A percentile compares a stretch with the other conserved stretches of the same genome.
Conservation (phyloP, 2,888 invertebrate species). For the Oligia strigilis region DNA sequence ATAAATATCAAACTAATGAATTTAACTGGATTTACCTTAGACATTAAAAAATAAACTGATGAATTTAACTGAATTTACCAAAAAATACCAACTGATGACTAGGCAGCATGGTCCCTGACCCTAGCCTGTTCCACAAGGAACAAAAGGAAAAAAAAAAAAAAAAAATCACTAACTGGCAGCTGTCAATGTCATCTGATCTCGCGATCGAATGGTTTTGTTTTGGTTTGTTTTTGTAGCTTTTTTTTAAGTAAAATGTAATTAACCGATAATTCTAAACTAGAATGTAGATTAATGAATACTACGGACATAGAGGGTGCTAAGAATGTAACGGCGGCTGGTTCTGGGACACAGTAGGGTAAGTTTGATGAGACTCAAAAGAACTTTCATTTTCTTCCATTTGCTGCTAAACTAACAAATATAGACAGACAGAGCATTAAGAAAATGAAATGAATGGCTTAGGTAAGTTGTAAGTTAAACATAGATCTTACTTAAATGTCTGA, state of each 20-base stretch:
- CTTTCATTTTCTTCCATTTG: background rate
- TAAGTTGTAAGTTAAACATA: background rate
- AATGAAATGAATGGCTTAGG: too few relatives aligned
- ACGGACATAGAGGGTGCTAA: background rate
- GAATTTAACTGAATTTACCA: too few relatives aligned
- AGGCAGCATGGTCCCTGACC: too few relatives aligned
- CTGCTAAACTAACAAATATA: background rate
- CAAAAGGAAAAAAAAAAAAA: too few relatives aligned
- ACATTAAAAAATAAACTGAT: too few relatives aligned
- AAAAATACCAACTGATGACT: too few relatives aligned
- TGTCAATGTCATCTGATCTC: conserved; percentile 8
- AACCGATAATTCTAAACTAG: background rate
- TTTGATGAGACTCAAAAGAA: background rate
- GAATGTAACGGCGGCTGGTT: background rate
- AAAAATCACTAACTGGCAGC: conserved; percentile 7
- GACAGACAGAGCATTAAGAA: too few relatives aligned
- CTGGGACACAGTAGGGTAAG: conserved; percentile 31
- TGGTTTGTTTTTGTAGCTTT: conserved; percentile 21
- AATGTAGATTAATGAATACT: conserved; percentile 29
- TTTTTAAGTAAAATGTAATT: conserved; percentile 32
- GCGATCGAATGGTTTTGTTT: conserved; percentile 28
- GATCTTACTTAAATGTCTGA: too few relatives aligned
- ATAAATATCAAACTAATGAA: too few relatives aligned
- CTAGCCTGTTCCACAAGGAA: too few relatives aligned
- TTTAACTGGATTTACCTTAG: too few relatives aligned